Evolutionary conservation across 2,113 vertebrate genomes (phyloP).

Genomic region (Hyla sarda): DNA sequence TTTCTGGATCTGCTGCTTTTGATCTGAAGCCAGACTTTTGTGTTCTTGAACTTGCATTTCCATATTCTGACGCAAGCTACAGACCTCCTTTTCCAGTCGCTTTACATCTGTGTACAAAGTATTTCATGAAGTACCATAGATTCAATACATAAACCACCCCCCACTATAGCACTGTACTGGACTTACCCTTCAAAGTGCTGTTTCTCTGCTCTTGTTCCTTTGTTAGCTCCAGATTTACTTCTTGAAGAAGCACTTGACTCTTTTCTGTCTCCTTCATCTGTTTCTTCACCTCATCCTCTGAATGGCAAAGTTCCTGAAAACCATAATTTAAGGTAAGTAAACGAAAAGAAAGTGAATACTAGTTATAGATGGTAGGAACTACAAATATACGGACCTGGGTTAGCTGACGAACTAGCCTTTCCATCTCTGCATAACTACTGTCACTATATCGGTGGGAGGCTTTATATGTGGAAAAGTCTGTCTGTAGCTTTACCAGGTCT

Average conservation of each 20-base stretch:
- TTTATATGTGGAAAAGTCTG: conserved; percentile 73
- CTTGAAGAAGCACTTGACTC: conserved; percentile 66
- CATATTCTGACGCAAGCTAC: conserved; percentile 65
- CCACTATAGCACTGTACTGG: no score
- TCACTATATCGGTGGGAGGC: conserved; percentile 70
- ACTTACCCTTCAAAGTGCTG: conserved; percentile 67
- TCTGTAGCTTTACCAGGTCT: conserved; percentile 66
- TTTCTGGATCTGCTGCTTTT: conserved; percentile 65
- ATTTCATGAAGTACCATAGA: neutral
- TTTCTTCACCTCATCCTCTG: conserved; percentile 66
- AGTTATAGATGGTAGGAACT: neutral
- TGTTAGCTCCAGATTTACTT: conserved; percentile 69
- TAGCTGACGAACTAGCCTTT: conserved; percentile 65
- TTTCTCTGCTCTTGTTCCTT: conserved; percentile 66
- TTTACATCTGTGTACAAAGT: conserved; percentile 63
- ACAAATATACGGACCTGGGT: conserved; percentile 65
- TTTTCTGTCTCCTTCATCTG: conserved; percentile 69
- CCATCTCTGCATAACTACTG: conserved; percentile 65
- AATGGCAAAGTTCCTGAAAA: conserved; percentile 70
- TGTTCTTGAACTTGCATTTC: conserved; percentile 64
- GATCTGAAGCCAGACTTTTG: conserved; percentile 64
- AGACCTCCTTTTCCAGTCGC: conserved; percentile 68
- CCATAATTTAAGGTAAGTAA: neutral
- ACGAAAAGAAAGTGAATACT: neutral
- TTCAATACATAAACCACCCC: no score